phyloP scores from a whole-genome alignment of 2,797 vertebrate species.

The Eptatretus atami region DNA sequence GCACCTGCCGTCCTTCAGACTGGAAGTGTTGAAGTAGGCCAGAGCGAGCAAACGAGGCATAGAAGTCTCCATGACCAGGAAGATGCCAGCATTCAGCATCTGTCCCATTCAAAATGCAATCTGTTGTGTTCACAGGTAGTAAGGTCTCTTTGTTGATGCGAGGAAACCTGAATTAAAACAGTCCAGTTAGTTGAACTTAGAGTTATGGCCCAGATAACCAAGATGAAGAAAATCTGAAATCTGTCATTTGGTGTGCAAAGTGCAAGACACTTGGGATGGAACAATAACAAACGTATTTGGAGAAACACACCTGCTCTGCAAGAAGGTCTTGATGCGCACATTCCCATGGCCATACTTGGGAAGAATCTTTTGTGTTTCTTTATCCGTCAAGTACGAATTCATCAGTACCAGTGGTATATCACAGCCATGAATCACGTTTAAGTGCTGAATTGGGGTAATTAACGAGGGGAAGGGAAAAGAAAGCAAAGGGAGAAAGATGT shows the following conservation, averaged over 20 bases:
- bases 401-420: constrained; percentile 44
- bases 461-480: neutral
- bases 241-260: constrained; percentile 6
- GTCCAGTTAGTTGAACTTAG: no score
- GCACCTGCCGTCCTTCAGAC: constrained; percentile 41
- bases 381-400: constrained; percentile 54
- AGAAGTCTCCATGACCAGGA: constrained; percentile 72
- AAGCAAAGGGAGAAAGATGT: no score
- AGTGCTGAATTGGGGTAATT: constrained; percentile 21
- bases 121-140: constrained; percentile 40
- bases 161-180: constrained; percentile 29
- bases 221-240: no score
- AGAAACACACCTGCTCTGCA: constrained; percentile 49
- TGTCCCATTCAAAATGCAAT: constrained; percentile 12
- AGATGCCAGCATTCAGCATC: constrained; percentile 70
- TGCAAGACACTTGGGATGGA: neutral
- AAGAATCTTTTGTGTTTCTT: constrained; percentile 53
- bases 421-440: constrained; percentile 53
- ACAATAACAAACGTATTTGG: neutral
- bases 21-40: constrained; percentile 55
- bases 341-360: constrained; percentile 66
- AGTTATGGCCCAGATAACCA: no score
- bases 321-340: constrained; percentile 70
- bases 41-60: constrained; percentile 58
- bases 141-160: constrained; percentile 77